phyloP scores from a whole-genome alignment of 1,140 invertebrate genomes.

The Rhopalosiphum maidis region DNA sequence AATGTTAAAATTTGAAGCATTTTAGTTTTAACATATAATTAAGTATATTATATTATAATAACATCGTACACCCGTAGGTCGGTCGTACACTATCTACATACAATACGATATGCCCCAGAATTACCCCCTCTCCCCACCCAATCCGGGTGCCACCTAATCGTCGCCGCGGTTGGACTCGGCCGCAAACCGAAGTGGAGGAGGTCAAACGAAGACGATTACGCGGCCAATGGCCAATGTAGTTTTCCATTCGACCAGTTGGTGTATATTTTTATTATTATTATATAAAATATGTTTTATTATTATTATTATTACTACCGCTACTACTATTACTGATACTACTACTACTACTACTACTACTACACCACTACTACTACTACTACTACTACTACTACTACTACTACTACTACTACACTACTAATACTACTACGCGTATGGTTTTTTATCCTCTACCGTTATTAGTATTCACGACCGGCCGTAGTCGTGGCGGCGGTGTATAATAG shows the following conservation, averaged over 20 bases:
- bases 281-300: conserved; percentile 8
- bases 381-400: neutral
- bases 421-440: neutral
- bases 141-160: neutral
- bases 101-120: neutral
- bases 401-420: neutral
- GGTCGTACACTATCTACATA: neutral
- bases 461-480: neutral
- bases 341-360: too few species aligned
- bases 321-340: too few species aligned
- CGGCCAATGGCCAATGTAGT: conserved; percentile 24
- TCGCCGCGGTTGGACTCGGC: neutral
- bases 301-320: neutral
- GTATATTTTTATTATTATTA: conserved; percentile 2
- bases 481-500: conserved; percentile 16
- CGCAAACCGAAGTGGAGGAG: neutral
- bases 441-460: conserved; percentile 32
- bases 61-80: neutral
- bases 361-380: neutral
- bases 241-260: conserved; percentile 21
- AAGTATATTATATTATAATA: too few species aligned
- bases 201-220: neutral
- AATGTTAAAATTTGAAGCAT: neutral
- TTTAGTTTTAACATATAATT: too few species aligned
- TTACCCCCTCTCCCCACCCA: neutral